Evolutionary conservation across 1,140 invertebrate species (phyloP).

Genomic region (Eupristina koningsbergeri): DNA sequence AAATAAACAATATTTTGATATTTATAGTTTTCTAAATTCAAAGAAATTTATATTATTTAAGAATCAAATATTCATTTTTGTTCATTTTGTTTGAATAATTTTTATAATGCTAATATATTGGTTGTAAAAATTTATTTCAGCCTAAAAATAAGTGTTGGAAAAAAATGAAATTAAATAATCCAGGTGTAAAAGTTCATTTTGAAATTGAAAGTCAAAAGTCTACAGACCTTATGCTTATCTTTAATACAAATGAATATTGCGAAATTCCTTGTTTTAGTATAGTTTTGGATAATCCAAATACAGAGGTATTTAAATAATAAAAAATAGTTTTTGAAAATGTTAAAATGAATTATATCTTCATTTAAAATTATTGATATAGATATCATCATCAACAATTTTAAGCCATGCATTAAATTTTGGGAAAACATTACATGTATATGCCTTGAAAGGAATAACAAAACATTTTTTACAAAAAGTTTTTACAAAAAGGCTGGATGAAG

Average conservation of each 20-base stretch:
- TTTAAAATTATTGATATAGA: slow-evolving; percentile 53
- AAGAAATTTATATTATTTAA: too few species aligned
- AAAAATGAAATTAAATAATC: slow-evolving; percentile 74
- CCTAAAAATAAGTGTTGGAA: slow-evolving; percentile 72
- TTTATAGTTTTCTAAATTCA: too few species aligned
- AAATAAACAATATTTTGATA: too few species aligned
- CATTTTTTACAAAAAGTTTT: slow-evolving; percentile 74
- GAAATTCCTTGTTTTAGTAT: slow-evolving; percentile 80
- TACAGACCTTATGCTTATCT: slow-evolving; percentile 71
- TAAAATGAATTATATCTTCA: slow-evolving; percentile 24
- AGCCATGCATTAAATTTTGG: slow-evolving; percentile 64
- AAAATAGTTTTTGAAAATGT: slow-evolving; percentile 20
- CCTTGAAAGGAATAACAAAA: slow-evolving; percentile 75
- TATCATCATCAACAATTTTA: slow-evolving; percentile 57
- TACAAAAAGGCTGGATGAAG: slow-evolving; percentile 75
- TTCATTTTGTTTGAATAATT: neutral
- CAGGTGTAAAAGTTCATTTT: slow-evolving; percentile 75
- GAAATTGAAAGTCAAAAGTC: slow-evolving; percentile 74
- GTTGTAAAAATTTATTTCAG: slow-evolving; percentile 56
- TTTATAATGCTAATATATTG: neutral
- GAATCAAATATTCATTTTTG: neutral
- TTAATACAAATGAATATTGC: slow-evolving; percentile 73
- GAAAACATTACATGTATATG: slow-evolving; percentile 71
- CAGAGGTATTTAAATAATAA: slow-evolving; percentile 69
- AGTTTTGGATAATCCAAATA: slow-evolving; percentile 78